Evolutionary conservation across 2,797 vertebrate genomes (phyloP).

Genomic region (Australoheros facetus): DNA sequence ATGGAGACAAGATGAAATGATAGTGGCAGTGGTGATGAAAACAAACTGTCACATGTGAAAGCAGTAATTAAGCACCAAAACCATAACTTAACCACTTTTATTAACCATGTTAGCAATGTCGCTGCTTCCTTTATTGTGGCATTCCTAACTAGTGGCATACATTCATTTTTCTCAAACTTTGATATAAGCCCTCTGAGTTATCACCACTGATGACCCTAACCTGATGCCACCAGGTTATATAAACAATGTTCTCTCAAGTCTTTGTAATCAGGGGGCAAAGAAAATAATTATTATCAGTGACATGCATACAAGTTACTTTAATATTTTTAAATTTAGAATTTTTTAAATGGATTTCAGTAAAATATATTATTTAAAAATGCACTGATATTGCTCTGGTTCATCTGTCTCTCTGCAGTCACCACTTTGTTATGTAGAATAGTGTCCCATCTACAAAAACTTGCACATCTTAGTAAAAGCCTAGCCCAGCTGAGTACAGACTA

Average conservation of each 20-base stretch:
- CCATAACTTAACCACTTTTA: not conserved
- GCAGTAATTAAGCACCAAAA: too few species aligned
- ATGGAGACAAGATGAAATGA: accelerated
- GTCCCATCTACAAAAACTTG: too few species aligned
- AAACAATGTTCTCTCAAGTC: accelerated
- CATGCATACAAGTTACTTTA: not conserved
- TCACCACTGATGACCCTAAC: too few species aligned
- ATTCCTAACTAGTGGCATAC: not conserved
- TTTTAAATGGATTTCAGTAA: too few species aligned
- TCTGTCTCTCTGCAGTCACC: too few species aligned
- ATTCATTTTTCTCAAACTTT: not conserved
- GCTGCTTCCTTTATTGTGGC: not conserved
- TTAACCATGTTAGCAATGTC: not conserved
- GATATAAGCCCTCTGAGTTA: not conserved
- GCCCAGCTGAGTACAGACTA: too few species aligned
- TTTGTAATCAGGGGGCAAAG: not conserved
- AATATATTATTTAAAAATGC: not conserved
- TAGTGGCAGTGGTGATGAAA: not conserved
- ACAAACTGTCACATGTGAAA: not conserved
- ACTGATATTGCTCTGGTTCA: not conserved
- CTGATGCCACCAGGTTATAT: not conserved
- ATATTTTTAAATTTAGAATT: not conserved
- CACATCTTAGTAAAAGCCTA: too few species aligned
- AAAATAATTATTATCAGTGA: not conserved
- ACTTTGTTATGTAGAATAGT: too few species aligned